Percentiles rank a stretch among this genome's conserved stretches.
These are phyloP conservation scores for Rapana venosa DNA, from an alignment of 2,888 invertebrate species.

Conservation along the genomic window DNA sequence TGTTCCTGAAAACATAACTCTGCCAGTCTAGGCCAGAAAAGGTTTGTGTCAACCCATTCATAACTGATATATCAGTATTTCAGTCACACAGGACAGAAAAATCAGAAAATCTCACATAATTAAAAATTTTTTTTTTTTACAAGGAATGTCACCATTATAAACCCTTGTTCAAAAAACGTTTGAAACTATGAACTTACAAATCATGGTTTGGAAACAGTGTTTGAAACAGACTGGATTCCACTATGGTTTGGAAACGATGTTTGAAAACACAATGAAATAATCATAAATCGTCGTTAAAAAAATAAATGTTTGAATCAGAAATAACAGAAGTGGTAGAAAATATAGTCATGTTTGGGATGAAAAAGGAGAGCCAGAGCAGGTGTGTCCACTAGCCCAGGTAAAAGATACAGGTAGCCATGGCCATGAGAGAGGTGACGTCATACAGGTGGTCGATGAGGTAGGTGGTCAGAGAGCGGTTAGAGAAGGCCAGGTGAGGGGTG, in stretches of 20 bases:
- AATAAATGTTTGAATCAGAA: not conserved
- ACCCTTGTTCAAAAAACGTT: not conserved
- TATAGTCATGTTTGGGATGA: not conserved
- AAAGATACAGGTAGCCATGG: slow-evolving; percentile 55
- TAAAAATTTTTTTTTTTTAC: not conserved
- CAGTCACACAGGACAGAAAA: not conserved
- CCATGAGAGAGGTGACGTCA: slow-evolving; percentile 53
- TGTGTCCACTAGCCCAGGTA: slow-evolving; percentile 51
- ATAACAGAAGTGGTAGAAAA: not conserved
- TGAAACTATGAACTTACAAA: not conserved
- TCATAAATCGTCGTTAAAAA: not conserved
- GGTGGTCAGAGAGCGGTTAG: slow-evolving; percentile 50
- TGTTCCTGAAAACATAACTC: too few relatives aligned
- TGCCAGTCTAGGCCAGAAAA: too few relatives aligned
- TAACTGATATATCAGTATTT: too few relatives aligned
- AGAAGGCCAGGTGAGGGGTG: slow-evolving; percentile 58
- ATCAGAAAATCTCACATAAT: not conserved
- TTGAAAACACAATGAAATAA: not conserved
- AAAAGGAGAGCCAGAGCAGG: too few relatives aligned
- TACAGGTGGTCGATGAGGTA: slow-evolving; percentile 62
- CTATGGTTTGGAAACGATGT: not conserved
- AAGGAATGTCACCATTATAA: not conserved
- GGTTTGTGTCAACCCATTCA: too few relatives aligned
- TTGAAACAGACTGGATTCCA: not conserved
- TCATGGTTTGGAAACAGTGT: not conserved